phyloP scores from a whole-genome alignment of 2,888 invertebrate species.

The Orthosia gracilis region DNA sequence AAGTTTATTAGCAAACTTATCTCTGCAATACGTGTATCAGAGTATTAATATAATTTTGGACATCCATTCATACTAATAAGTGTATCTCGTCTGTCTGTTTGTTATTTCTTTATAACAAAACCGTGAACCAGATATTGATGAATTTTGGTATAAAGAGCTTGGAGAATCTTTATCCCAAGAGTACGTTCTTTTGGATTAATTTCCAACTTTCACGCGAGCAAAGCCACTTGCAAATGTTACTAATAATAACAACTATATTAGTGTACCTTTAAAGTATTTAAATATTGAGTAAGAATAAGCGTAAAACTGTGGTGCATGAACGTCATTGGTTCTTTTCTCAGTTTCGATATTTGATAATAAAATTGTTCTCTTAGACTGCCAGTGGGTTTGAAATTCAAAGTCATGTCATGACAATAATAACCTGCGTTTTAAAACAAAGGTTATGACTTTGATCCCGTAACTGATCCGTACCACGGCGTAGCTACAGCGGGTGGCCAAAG shows the following conservation, averaged over 20 bases:
- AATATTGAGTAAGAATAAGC: no score
- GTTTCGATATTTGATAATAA: background rate
- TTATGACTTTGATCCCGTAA: background rate
- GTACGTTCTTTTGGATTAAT: no score
- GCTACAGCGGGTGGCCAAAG: background rate
- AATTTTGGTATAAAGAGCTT: no score
- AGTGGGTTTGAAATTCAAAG: constrained; percentile 1
- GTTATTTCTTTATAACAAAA: no score
- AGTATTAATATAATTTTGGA: background rate
- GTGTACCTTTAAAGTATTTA: background rate
- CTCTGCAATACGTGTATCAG: background rate
- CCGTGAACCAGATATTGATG: no score
- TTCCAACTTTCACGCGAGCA: no score
- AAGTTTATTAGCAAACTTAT: background rate
- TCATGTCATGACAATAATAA: background rate
- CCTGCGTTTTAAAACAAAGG: background rate
- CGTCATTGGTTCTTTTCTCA: background rate
- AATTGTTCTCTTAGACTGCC: background rate
- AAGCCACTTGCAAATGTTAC: no score
- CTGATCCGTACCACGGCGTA: background rate
- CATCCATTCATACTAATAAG: background rate
- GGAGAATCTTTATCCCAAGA: no score
- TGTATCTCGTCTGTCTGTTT: no score
- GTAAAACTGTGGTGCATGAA: background rate
- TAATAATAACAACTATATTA: no score